These are phyloP conservation scores for Coecobrya sp. DNA, from an alignment of 2,888 invertebrate genomes.

Conservation along the genomic window DNA sequence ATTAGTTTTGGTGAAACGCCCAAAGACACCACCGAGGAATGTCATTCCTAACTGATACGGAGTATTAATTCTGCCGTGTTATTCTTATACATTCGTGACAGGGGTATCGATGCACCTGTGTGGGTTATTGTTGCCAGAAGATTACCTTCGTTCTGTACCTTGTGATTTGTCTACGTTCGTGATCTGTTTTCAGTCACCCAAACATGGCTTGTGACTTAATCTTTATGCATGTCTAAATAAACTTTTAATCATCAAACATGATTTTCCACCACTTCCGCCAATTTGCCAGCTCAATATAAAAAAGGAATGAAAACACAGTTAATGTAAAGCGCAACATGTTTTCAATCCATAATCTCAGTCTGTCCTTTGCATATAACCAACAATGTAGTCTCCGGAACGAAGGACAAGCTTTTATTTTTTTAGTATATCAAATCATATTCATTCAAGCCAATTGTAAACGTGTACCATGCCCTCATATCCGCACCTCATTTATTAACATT, in stretches of 20 bases:
- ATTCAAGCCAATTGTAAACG: slow-evolving; percentile 51
- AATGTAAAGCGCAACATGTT: slow-evolving; percentile 4
- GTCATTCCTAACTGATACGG: slow-evolving; percentile 42
- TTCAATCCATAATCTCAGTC: slow-evolving; percentile 36
- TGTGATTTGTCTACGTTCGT: slow-evolving; percentile 49
- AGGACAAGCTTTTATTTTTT: slow-evolving; percentile 41
- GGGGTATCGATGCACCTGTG: slow-evolving; percentile 9
- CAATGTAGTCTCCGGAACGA: slow-evolving; percentile 43
- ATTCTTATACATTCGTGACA: slow-evolving; percentile 39
- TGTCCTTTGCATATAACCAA: slow-evolving; percentile 11
- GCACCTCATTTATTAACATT: background rate
- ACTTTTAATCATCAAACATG: slow-evolving; percentile 82
- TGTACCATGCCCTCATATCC: slow-evolving; percentile 28
- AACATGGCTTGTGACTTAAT: slow-evolving; percentile 63
- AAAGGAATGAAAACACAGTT: slow-evolving; percentile 49
- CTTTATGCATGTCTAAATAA: slow-evolving; percentile 75
- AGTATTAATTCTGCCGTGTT: slow-evolving; percentile 26
- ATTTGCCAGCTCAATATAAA: slow-evolving; percentile 77
- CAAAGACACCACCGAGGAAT: slow-evolving; percentile 77
- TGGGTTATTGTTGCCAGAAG: background rate
- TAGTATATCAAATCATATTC: slow-evolving; percentile 57
- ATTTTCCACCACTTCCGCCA: slow-evolving; percentile 86
- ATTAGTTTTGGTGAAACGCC: slow-evolving; percentile 86
- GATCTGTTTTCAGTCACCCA: slow-evolving; percentile 81
- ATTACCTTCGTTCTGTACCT: background rate